Evolutionary conservation across 2,888 invertebrate species (phyloP), one percentile per base, ranked within the genome.

Genomic region (Patella pellucida): DNA sequence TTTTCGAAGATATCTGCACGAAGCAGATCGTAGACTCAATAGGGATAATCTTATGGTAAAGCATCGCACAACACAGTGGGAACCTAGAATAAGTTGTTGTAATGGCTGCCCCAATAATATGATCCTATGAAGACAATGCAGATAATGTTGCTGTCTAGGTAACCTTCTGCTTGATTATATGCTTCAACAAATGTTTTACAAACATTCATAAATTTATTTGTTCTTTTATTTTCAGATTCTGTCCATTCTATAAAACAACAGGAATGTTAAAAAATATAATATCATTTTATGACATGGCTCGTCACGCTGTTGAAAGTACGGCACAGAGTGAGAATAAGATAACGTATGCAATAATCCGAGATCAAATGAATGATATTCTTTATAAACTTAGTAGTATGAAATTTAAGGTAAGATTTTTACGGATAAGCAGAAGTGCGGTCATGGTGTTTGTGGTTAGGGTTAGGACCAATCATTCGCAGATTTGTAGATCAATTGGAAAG

Each of bases 171-270:
- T 23, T 67, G 68, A 67, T 15, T 3, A 4, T 68, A 31, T 14
- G 4, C 7, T n/a, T 27, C 16, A 16, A 14, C 5, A 14, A 14
- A 41, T 41, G 7, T 11, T 0, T n/a, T 68, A 31, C 3, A 41
- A 41, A 41, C 15, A 31, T 68, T 16, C 11, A 31, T 9, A 7
- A 15, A 68, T 16, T 31, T 68, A 7, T 23, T 16, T 27, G 27
- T 27, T 27, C 2, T 74, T 27, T 75, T 70, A 2, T 51, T 76
- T 82, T 3, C 82, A 90, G 99, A 82, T 99, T 97, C 94, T 99
- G 99, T 90, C 99, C 99, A 88, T 99, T 99, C 94, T 99, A 99
- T 94, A 99, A 99, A 93, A 99, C 99, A 19, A 97, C 97, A 78
- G 99, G 98, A 85, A 99, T 99, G 99, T 92, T 99, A 90, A 95